Base-by-base conservation (phyloP, 2,113 vertebrate species). In the Oncorhynchus nerka region DNA sequence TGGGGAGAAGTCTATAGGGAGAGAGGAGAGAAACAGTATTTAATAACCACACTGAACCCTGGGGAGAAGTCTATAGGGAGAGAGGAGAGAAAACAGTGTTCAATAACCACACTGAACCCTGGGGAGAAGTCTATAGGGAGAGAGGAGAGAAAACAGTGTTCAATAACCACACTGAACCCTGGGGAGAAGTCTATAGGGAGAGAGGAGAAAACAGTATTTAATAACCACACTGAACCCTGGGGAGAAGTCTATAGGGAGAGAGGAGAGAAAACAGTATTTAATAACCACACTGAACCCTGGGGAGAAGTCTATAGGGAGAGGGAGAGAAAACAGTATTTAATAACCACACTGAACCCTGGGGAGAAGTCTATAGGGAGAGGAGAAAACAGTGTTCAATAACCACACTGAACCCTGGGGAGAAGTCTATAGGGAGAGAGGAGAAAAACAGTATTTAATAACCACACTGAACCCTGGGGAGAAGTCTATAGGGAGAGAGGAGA, bases 81-180 rank as follows among this genome's bases (percentile, higher is more conserved):
- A 69, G 66, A 79, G 78, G 81, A 15, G 5, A 70, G 73, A 83
- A 82, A 87, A 84, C 71, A 85, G 68, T 13, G 51, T 88, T 87
- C 85, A 89, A 89, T 84, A 79, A 90, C 82, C 80, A 84, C 76
- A 79, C 79, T 81, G 73, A 32, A 32, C 30, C 30, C 30, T 32
- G 30, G 68, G 49, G 75, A 49, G 6, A 32, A 32, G 30, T 32
- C 30, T 32, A 32, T 32, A 34, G 5, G 5, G 34, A 34, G 34
- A 34, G 12, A 4, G 55, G 20, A 68, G 26, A 24, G 39, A 39
- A 82, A 87, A 84, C 73, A 85, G 68, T 13, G 59, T 88, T 87
- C 86, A 89, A 89, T 84, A 79, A 90, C 82, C 81, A 94, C 80
- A 94, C 85, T 51, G 90, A 86, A 73, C 82, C 79, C 86, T 86